These are phyloP conservation scores for Micromesistius poutassou DNA, from an alignment of 2,797 vertebrate species.

Conservation along the genomic window DNA sequence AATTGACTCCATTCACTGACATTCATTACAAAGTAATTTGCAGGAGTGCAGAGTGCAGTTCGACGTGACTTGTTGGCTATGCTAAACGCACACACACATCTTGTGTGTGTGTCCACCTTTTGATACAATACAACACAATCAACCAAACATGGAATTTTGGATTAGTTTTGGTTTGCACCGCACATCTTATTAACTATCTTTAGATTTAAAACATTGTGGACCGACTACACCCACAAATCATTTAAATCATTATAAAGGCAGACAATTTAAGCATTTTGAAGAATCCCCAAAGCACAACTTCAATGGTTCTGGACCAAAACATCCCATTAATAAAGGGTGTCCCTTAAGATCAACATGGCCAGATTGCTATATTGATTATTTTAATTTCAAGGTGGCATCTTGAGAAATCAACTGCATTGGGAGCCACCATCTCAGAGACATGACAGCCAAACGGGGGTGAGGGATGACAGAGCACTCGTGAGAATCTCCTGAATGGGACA, in stretches of 20 bases:
- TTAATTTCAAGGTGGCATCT: conserved; percentile 13
- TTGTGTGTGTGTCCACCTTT: not conserved
- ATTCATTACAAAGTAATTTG: conserved; percentile 52
- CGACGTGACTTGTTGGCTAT: conserved; percentile 32
- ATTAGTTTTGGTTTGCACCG: conserved; percentile 38
- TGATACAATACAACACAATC: conserved; percentile 13
- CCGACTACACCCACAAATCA: conserved; percentile 34
- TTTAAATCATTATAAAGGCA: conserved; percentile 28
- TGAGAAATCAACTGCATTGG: conserved; percentile 19
- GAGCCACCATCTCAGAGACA: not conserved
- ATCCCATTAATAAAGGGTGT: conserved; percentile 37
- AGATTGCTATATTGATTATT: conserved; percentile 39
- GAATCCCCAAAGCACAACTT: conserved; percentile 42
- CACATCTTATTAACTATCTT: conserved; percentile 37
- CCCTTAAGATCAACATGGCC: conserved; percentile 28
- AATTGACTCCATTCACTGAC: conserved; percentile 48
- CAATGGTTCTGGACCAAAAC: conserved; percentile 33
- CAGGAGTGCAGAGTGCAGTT: conserved; percentile 46
- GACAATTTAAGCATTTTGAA: conserved; percentile 42
- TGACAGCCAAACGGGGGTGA: not conserved
- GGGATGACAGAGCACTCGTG: not conserved
- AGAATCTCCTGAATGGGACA: not conserved
- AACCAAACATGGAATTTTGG: conserved; percentile 25
- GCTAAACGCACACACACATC: not conserved
- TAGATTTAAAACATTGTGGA: conserved; percentile 19